Evolutionary conservation across 37 sponge, comb jelly and placozoan genomes (phyloP).

Genomic region (Bolinopsis microptera): DNA sequence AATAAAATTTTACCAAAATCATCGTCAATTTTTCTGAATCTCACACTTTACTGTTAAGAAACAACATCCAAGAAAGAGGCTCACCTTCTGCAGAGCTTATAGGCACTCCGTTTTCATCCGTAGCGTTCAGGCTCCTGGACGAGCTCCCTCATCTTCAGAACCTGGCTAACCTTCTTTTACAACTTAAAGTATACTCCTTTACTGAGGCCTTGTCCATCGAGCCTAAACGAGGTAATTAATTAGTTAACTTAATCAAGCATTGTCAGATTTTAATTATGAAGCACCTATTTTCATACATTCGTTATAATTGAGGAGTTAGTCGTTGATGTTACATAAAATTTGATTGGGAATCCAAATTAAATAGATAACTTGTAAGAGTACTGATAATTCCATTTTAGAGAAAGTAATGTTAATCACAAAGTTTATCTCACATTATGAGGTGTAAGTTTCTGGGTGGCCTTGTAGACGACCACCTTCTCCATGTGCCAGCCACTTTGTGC

Average conservation of each 20-base stretch:
- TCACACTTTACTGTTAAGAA: too few relatives aligned
- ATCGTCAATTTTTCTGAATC: too few relatives aligned
- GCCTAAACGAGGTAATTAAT: not conserved
- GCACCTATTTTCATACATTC: too few relatives aligned
- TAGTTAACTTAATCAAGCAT: too few relatives aligned
- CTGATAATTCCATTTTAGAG: too few relatives aligned
- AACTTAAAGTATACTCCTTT: slow-evolving; percentile 67
- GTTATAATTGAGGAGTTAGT: too few relatives aligned
- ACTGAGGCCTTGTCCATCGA: not conserved
- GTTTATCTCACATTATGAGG: not conserved
- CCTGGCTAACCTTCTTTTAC: slow-evolving; percentile 77
- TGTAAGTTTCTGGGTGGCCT: not conserved
- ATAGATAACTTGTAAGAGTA: too few relatives aligned
- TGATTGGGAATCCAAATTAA: not conserved
- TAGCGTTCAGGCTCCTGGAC: slow-evolving; percentile 13
- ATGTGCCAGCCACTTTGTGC: slow-evolving; percentile 50
- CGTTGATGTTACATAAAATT: too few relatives aligned
- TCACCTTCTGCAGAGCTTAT: not conserved
- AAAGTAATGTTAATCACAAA: too few relatives aligned
- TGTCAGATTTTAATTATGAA: too few relatives aligned
- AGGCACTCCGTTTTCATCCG: slow-evolving; percentile 19
- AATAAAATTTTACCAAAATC: too few relatives aligned
- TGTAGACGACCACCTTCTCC: slow-evolving; percentile 29
- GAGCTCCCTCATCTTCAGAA: slow-evolving; percentile 80
- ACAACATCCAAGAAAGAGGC: not conserved